phyloP scores from a whole-genome alignment of 2,113 vertebrate genomes.

The Pleuronectes platessa region DNA sequence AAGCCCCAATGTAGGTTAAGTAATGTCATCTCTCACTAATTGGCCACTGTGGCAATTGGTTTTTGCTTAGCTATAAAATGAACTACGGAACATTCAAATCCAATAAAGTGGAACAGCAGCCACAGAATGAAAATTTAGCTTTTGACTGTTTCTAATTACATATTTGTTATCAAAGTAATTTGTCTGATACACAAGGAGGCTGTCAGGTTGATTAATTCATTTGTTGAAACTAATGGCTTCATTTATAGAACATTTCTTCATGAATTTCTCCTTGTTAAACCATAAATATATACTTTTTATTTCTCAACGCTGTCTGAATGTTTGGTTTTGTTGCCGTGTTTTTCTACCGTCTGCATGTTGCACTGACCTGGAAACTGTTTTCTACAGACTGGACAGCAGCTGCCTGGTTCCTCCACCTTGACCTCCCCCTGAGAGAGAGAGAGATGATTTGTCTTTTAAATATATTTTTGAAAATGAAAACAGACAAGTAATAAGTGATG shows the following conservation, averaged over 20 bases:
- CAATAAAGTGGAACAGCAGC: slow-evolving; percentile 4
- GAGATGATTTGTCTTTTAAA: background rate
- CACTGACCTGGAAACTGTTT: slow-evolving; percentile 78
- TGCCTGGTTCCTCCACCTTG: slow-evolving; percentile 83
- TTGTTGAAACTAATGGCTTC: background rate
- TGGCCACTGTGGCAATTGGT: slow-evolving; percentile 30
- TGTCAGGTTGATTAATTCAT: background rate
- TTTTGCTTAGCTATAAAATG: slow-evolving; percentile 26
- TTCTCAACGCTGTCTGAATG: background rate
- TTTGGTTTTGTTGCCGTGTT: background rate
- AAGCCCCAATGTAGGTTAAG: slow-evolving; percentile 50
- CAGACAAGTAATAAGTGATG: background rate
- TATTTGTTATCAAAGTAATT: background rate
- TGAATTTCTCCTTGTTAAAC: background rate
- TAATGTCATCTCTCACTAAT: slow-evolving; percentile 65
- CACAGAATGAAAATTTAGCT: background rate
- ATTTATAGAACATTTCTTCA: background rate
- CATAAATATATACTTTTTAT: background rate
- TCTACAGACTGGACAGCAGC: slow-evolving; percentile 88
- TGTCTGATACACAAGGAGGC: background rate
- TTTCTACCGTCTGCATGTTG: background rate
- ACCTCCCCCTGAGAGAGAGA: slow-evolving; percentile 80
- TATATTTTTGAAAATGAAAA: background rate
- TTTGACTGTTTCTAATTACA: background rate
- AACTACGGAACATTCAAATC: slow-evolving; percentile 30